These are phyloP conservation scores for Eumeta japonica DNA, from an alignment of 1,140 invertebrate genomes.

Conservation along the genomic window DNA sequence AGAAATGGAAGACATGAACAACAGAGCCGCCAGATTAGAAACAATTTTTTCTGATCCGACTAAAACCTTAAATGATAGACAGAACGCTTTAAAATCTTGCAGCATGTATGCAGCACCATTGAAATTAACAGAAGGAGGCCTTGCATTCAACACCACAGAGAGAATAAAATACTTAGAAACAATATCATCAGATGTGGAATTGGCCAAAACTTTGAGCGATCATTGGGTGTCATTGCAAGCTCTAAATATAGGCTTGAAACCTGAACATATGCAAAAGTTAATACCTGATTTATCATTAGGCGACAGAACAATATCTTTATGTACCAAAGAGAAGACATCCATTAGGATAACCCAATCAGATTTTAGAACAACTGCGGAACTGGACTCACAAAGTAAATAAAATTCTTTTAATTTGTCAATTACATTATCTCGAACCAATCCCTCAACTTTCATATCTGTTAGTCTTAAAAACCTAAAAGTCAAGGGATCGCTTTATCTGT, in stretches of 20 bases:
- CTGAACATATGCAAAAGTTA: conserved; percentile 33
- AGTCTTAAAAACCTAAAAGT: no score
- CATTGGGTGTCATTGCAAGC: conserved; percentile 38
- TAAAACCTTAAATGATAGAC: conserved; percentile 26
- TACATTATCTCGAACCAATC: no score
- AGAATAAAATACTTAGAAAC: conserved; percentile 56
- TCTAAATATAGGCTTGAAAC: conserved; percentile 22
- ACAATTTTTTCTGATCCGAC: conserved; percentile 60
- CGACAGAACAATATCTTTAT: conserved; percentile 24
- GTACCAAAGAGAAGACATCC: conserved; percentile 33
- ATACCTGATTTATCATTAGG: conserved; percentile 30
- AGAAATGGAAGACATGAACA: conserved; percentile 62
- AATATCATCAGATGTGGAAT: conserved; percentile 39
- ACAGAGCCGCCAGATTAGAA: conserved; percentile 56
- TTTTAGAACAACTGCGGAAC: conserved; percentile 31
- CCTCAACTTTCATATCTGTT: no score
- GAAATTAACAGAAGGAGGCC: conserved; percentile 35
- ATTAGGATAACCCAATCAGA: conserved; percentile 37
- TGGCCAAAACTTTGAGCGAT: conserved; percentile 35
- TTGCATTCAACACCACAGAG: conserved; percentile 60
- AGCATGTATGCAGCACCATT: conserved; percentile 44
- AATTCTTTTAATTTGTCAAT: no score
- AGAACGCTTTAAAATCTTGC: conserved; percentile 22
- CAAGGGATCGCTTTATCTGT: no score
- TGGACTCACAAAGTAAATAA: conserved; percentile 29